phyloP scores from a whole-genome alignment of 2,888 invertebrate species.

The Horisme vitalbata region DNA sequence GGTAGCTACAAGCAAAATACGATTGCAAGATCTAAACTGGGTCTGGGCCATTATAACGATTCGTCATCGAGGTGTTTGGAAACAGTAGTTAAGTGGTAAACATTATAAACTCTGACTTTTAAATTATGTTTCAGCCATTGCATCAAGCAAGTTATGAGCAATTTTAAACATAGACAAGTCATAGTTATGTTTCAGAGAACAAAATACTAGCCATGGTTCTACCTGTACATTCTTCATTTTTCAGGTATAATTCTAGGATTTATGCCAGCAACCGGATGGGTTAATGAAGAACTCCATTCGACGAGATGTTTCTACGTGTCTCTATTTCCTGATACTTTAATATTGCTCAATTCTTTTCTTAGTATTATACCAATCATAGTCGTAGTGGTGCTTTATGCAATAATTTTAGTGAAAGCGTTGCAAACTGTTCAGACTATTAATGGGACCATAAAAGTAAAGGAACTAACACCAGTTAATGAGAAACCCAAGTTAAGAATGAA shows the following conservation, averaged over 20 bases:
- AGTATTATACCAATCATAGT: constrained; percentile 77
- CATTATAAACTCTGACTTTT: constrained; percentile 1
- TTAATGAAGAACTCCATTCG: constrained; percentile 53
- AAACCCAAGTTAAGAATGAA: constrained; percentile 59
- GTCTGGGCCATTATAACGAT: constrained; percentile 2
- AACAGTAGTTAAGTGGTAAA: constrained; percentile 2
- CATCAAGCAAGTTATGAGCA: too few relatives aligned
- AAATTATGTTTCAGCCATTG: neutral
- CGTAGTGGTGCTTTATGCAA: constrained; percentile 79
- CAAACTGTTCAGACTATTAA: constrained; percentile 65
- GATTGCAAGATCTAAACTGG: constrained; percentile 14
- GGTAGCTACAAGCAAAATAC: neutral
- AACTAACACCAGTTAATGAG: constrained; percentile 32
- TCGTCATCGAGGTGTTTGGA: constrained; percentile 9
- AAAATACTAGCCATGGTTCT: too few relatives aligned
- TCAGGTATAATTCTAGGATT: constrained; percentile 83
- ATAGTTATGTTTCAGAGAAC: too few relatives aligned
- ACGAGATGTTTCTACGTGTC: constrained; percentile 81
- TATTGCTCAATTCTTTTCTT: constrained; percentile 79
- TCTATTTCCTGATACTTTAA: constrained; percentile 78
- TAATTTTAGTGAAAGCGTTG: constrained; percentile 83
- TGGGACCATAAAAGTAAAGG: constrained; percentile 47
- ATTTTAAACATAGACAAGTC: too few relatives aligned
- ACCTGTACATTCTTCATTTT: constrained; percentile 15
- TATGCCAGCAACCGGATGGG: constrained; percentile 83